Base-by-base conservation (phyloP, 1,140 invertebrate species). In the Nylanderia fulva region DNA sequence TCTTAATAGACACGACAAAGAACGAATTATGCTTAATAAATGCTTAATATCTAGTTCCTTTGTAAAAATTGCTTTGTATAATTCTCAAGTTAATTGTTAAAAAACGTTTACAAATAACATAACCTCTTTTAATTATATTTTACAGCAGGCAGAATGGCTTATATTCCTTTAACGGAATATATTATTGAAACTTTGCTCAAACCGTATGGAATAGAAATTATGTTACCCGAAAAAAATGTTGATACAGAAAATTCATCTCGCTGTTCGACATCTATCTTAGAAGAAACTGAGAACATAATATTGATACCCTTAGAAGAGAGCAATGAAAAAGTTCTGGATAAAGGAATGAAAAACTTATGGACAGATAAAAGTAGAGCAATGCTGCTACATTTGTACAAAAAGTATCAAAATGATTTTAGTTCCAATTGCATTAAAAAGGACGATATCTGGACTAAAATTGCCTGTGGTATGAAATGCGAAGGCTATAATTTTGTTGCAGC, bases 311-410 rank as follows among this genome's bases (percentile, higher is more conserved):
- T 56, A 56, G 13, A 56, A 56, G 9, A 56, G n/a, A 56, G 54
- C 21, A 56, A 56, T 56, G 54, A 21, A 56, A 56, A n/a, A 56
- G 9, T n/a, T 56, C 9, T 6, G 54, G 9, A 56, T 56, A 56
- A 56, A 56, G 54, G 9, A 56, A 21, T 56, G 21, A 56, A 56
- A 56, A 56, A 6, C n/a, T 18, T 56, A 21, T 56, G n/a, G 54
- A 56, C 54, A 1, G 54, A 56, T n/a, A 56, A 56, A 56, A 56
- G 54, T 56, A 56, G 54, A 56, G 54, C 54, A 56, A 56, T 56
- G 54, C 54, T 56, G 1, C 54, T 56, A 56, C 54, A 56, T 7
- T 56, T 56, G n/a, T 56, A n/a, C 54, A 56, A 56, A 56, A 56
- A 56, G 7, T 56, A 56, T 7, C 7, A 56, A 56, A 8, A 21